These are phyloP conservation scores for Centropus bengalensis DNA, from an alignment of 2,113 vertebrate genomes.

Conservation along the genomic window DNA sequence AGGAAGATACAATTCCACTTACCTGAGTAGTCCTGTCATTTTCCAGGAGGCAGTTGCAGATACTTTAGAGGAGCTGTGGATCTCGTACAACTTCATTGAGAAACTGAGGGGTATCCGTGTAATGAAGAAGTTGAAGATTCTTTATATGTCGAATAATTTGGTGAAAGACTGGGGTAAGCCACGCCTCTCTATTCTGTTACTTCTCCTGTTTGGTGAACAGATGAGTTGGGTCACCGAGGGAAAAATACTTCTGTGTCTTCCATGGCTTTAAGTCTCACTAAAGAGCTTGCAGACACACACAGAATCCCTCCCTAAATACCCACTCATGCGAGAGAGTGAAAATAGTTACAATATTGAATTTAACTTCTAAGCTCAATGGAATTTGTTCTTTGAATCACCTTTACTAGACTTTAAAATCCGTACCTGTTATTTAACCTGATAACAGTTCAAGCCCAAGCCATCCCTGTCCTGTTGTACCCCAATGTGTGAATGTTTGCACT, in stretches of 20 bases:
- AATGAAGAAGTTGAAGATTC: slow-evolving; percentile 92
- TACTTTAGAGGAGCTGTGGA: slow-evolving; percentile 93
- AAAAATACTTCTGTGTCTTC: neutral
- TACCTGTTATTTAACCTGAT: neutral
- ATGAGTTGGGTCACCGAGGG: neutral
- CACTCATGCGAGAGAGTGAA: neutral
- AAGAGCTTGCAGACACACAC: neutral
- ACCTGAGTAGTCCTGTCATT: slow-evolving; percentile 24
- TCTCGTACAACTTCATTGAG: slow-evolving; percentile 96
- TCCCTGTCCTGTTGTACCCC: neutral
- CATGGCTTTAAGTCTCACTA: neutral
- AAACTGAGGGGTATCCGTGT: slow-evolving; percentile 92
- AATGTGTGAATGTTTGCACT: neutral
- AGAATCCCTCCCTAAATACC: neutral
- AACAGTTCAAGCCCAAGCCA: neutral
- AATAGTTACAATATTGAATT: neutral
- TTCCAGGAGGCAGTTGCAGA: slow-evolving; percentile 92
- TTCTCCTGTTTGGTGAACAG: neutral
- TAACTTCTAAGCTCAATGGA: neutral
- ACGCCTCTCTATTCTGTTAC: neutral
- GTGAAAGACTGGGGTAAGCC: slow-evolving; percentile 97
- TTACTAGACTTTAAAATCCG: neutral
- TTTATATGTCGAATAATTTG: slow-evolving; percentile 98
- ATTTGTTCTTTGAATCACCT: neutral
- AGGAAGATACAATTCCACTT: neutral